Conservation (phyloP, 2,113 vertebrate genomes). For the Xenopus borealis region DNA sequence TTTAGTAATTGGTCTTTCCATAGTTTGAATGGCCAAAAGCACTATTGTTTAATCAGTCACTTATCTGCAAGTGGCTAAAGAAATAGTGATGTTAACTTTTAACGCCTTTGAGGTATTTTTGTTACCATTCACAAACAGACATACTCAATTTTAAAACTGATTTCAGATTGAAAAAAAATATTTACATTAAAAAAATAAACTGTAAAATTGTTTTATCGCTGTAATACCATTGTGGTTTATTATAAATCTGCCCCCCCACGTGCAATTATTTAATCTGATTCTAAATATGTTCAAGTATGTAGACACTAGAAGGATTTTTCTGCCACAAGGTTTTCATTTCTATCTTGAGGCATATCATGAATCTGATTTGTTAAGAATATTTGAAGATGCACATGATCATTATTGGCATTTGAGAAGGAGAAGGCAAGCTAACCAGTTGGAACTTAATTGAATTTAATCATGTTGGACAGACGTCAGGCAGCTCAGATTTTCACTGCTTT, state of each 20-base stretch:
- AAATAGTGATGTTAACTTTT: constrained; percentile 14
- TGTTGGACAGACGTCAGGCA: constrained; percentile 29
- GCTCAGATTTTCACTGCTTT: constrained; percentile 14
- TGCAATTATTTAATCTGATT: constrained; percentile 32
- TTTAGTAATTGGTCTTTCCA: constrained; percentile 37
- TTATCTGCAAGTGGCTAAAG: constrained; percentile 33
- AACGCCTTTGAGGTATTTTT: constrained; percentile 27
- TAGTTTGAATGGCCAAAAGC: constrained; percentile 29
- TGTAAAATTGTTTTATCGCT: no score
- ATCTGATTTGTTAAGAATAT: constrained; percentile 46
- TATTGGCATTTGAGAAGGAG: constrained; percentile 39
- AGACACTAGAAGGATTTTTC: constrained; percentile 34
- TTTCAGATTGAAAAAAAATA: no score
- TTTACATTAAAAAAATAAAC: no score
- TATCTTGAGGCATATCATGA: constrained; percentile 40
- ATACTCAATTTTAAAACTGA: background rate
- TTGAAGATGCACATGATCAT: constrained; percentile 40
- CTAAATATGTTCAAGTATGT: constrained; percentile 37
- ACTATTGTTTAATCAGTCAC: constrained; percentile 35
- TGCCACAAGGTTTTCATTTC: constrained; percentile 31
- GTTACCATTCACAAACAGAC: background rate
- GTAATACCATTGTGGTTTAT: background rate
- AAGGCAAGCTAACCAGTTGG: constrained; percentile 34
- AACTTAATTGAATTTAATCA: constrained; percentile 44
- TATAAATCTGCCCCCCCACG: background rate